Evolutionary conservation across 2,113 vertebrate genomes (phyloP).

Genomic region (Toxotes jaculatrix): DNA sequence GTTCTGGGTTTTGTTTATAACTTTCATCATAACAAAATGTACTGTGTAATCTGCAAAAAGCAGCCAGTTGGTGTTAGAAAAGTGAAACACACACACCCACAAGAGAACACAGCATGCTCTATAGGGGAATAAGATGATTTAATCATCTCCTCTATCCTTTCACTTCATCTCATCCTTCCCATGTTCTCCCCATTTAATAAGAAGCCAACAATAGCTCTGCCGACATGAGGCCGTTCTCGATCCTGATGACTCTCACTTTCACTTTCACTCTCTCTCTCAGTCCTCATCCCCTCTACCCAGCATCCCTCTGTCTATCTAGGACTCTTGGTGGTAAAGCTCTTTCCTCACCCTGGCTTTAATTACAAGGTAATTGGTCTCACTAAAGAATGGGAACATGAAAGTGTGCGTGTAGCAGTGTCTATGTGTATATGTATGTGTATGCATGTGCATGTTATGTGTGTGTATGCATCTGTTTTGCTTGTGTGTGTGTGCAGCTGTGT

Average conservation of each 20-base stretch:
- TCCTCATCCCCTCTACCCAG: constrained; percentile 28
- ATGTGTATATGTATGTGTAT: background rate
- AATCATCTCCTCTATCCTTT: constrained; percentile 44
- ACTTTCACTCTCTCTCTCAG: background rate
- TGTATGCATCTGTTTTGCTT: constrained; percentile 22
- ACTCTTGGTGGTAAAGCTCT: constrained; percentile 47
- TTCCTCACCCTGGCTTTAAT: constrained; percentile 73
- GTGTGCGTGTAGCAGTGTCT: constrained; percentile 6
- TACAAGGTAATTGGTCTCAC: constrained; percentile 73
- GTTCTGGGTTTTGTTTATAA: background rate
- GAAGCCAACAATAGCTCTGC: constrained; percentile 9
- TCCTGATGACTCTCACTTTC: constrained; percentile 8
- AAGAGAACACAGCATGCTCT: background rate
- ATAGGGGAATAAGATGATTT: constrained; percentile 17
- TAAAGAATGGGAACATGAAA: constrained; percentile 57
- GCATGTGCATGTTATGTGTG: constrained; percentile 14
- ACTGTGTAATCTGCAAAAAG: background rate
- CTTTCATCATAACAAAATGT: constrained; percentile 4
- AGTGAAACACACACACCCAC: constrained; percentile 12
- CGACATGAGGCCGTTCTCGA: constrained; percentile 12
- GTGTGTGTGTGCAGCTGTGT: background rate
- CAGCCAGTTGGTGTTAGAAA: constrained; percentile 2
- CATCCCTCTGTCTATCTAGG: constrained; percentile 24
- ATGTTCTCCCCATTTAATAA: constrained; percentile 48
- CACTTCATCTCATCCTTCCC: constrained; percentile 36